Percentiles rank a stretch among this genome's conserved stretches.
Conservation (phyloP, 2,797 vertebrate species). For the Todus mexicanus region DNA sequence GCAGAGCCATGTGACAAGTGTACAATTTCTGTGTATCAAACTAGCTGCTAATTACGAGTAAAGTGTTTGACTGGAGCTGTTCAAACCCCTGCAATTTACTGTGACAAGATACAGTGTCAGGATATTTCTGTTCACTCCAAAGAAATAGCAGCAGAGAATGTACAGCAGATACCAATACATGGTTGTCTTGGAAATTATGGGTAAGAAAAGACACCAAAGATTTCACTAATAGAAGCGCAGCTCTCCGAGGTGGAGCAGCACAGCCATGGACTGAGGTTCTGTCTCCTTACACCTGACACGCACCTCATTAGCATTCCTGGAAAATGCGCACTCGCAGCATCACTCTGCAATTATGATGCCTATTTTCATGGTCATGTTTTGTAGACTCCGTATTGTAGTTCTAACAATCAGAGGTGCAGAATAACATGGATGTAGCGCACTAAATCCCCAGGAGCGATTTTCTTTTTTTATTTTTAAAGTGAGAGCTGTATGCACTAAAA, state of each 20-base stretch:
- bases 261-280: neutral
- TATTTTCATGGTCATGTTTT: neutral
- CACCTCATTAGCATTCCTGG: neutral
- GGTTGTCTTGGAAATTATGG: conserved; percentile 1
- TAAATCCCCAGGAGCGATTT: neutral
- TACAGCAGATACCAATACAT: neutral
- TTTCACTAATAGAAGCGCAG: neutral
- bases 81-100: conserved; percentile 22
- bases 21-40: neutral
- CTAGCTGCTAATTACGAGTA: conserved; percentile 11
- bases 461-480: neutral
- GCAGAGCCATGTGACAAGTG: neutral
- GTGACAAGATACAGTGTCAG: neutral
- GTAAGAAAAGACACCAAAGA: neutral
- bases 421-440: neutral
- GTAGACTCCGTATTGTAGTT: neutral
- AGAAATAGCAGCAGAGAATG: conserved; percentile 7
- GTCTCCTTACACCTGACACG: neutral
- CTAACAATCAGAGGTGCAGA: neutral
- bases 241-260: neutral
- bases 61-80: conserved; percentile 31
- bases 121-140: conserved; percentile 6
- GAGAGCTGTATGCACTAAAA: conserved; percentile 7
- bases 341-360: neutral
- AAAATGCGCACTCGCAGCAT: neutral